Evolutionary conservation across 2,113 vertebrate species (phyloP), one percentile per base, ranked within the genome.

Genomic region (Nipponia nippon): DNA sequence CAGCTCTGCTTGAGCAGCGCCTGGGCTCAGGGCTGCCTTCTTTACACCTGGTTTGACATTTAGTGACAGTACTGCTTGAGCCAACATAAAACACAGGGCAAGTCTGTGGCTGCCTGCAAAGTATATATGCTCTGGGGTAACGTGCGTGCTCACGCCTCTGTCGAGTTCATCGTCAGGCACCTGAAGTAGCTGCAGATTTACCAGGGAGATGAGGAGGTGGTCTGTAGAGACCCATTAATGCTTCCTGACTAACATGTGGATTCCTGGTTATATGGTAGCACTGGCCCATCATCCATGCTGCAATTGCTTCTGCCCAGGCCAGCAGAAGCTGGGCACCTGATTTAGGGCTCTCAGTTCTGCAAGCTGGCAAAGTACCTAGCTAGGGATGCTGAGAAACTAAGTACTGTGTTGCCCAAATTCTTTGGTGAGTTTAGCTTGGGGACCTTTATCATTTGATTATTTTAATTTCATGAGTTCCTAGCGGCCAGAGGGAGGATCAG

Each of bases 391-490:
- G 40, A 76, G 70, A 88, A 91, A 53, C 15, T 49, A n/a, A 87
- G 16, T 61, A 16, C 15, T 61, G 13, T 55, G 16, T 42, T 76
- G 61, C 32, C 70, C 30, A 52, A 46, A 56, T 56, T 85, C 20
- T 88, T 91, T 83, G 40, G 47, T n/a, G 38, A 90, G 25, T 62
- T 34, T 79, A 69, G 25, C 58, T 88, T 40, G 34, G 36, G 87
- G 84, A 80, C 26, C 40, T 40, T 87, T 94, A 95, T 90, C 13
- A 12, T 69, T 92, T 82, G 55, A 75, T 30, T 91, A 50, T 76
- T 96, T 93, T 90, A 96, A 93, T 95, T 93, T 69, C 15, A 27
- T 63, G 27, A 49, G 70, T 90, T 92, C 47, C 71, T 88, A 69
- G 66, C 77, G 36, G 84, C 82, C 47, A 42, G 75, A 92, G 75